Evolutionary conservation across 2,797 vertebrate genomes (phyloP).

Genomic region (Decapterus maruadsi): DNA sequence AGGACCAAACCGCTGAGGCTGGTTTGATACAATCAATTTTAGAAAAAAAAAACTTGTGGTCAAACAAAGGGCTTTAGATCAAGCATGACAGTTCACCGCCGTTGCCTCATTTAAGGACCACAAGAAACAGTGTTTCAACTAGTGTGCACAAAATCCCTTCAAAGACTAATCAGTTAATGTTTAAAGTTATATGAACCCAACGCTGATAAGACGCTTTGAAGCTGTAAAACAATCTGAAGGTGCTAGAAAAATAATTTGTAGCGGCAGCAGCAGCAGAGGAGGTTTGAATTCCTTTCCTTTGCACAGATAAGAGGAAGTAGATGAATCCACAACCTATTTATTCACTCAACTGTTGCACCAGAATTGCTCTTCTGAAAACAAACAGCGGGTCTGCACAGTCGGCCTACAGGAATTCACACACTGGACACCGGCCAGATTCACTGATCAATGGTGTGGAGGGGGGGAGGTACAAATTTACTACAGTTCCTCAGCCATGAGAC

Average conservation of each 20-base stretch:
- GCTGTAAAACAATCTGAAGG: conserved; percentile 35
- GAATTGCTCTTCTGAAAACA: background rate
- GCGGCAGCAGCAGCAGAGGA: background rate
- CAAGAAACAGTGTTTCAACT: conserved; percentile 11
- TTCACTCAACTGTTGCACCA: background rate
- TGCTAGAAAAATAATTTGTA: conserved; percentile 9
- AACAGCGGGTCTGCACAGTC: background rate
- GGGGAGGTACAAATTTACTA: conserved; percentile 16
- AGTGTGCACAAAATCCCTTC: conserved; percentile 1
- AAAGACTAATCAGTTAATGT: conserved; percentile 58
- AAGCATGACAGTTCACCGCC: background rate
- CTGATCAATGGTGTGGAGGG: conserved; percentile 28
- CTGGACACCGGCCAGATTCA: conserved; percentile 6
- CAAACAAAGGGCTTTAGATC: background rate
- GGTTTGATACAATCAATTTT: background rate
- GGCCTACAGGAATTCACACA: conserved; percentile 13
- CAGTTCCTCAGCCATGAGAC: conserved; percentile 39
- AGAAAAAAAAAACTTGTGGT: background rate
- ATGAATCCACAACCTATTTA: background rate
- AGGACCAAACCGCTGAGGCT: conserved; percentile 17
- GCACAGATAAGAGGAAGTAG: background rate
- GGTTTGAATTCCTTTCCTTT: conserved; percentile 4
- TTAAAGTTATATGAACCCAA: conserved; percentile 55
- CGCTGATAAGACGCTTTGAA: conserved; percentile 43
- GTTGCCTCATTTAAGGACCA: background rate